These are phyloP conservation scores for Prolemur simus DNA, from an alignment of 2,113 vertebrate genomes.

Conservation along the genomic window DNA sequence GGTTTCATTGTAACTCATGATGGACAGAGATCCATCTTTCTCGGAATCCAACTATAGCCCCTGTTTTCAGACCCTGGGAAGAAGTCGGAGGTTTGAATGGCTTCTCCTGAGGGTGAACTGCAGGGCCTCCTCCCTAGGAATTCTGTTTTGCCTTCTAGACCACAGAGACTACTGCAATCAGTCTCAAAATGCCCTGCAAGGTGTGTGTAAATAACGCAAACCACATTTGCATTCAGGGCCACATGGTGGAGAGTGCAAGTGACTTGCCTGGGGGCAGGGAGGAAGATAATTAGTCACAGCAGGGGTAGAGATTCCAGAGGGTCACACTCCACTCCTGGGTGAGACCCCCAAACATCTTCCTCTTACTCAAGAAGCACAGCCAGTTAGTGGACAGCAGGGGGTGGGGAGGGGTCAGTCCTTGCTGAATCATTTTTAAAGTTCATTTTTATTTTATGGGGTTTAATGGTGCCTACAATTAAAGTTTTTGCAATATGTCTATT, in stretches of 20 bases:
- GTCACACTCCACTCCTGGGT: not conserved
- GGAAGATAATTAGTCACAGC: slow-evolving; percentile 63
- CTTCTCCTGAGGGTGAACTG: not conserved
- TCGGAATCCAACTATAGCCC: not conserved
- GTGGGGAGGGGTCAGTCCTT: not conserved
- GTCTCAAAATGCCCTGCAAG: not conserved
- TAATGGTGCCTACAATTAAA: not conserved
- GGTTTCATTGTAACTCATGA: slow-evolving; percentile 48
- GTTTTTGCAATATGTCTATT: not conserved
- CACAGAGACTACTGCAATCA: slow-evolving; percentile 2
- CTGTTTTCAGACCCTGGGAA: not conserved
- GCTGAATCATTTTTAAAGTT: slow-evolving; percentile 63
- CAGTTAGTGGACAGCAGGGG: slow-evolving; percentile 56
- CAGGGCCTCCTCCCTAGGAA: not conserved
- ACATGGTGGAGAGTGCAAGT: not conserved
- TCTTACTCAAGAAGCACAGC: slow-evolving; percentile 13
- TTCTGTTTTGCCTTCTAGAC: slow-evolving; percentile 14
- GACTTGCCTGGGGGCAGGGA: not conserved
- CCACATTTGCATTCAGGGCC: slow-evolving; percentile 38
- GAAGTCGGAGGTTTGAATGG: not conserved
- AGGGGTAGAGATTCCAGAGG: slow-evolving; percentile 41
- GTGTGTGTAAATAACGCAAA: slow-evolving; percentile 61
- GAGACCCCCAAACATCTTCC: not conserved
- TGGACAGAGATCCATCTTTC: slow-evolving; percentile 13
- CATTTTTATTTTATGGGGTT: slow-evolving; percentile 55